Evolutionary conservation across 2,113 vertebrate species (phyloP).

Genomic region (Oncorhynchus mykiss): DNA sequence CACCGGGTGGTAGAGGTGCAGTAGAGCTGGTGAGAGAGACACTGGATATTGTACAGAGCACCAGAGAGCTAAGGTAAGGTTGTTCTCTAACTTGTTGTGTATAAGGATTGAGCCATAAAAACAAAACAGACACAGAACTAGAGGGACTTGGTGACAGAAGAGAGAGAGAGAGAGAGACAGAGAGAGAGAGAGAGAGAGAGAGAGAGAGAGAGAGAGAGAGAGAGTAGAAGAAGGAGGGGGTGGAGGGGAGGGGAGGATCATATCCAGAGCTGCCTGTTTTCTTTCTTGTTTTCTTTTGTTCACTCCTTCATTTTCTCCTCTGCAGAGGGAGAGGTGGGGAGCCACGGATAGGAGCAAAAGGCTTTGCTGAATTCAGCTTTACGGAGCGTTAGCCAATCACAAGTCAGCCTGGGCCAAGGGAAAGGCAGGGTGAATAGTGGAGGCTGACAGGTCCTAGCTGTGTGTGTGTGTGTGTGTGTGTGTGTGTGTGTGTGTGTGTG

Average conservation of each 20-base stretch:
- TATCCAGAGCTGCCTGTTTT: neutral
- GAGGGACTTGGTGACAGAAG: no score
- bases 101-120: neutral
- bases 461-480: conserved; percentile 16
- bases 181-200: no score
- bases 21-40: neutral
- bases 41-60: neutral
- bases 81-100: neutral
- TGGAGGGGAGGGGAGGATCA: neutral
- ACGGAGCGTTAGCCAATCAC: conserved; percentile 48
- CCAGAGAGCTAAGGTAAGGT: neutral
- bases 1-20: neutral
- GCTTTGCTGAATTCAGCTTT: conserved; percentile 27
- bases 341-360: neutral
- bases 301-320: conserved; percentile 25
- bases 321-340: conserved; percentile 26
- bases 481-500: conserved; percentile 18
- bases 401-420: conserved; percentile 24
- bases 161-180: neutral
- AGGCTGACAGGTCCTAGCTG: conserved; percentile 40
- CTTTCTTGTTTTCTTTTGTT: conserved; percentile 5
- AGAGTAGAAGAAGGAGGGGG: no score
- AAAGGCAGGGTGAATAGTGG: conserved; percentile 44
- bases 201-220: no score
- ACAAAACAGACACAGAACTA: neutral